Evolutionary conservation across 2,113 vertebrate genomes (phyloP).

Genomic region (Edolisoma coerulescens): DNA sequence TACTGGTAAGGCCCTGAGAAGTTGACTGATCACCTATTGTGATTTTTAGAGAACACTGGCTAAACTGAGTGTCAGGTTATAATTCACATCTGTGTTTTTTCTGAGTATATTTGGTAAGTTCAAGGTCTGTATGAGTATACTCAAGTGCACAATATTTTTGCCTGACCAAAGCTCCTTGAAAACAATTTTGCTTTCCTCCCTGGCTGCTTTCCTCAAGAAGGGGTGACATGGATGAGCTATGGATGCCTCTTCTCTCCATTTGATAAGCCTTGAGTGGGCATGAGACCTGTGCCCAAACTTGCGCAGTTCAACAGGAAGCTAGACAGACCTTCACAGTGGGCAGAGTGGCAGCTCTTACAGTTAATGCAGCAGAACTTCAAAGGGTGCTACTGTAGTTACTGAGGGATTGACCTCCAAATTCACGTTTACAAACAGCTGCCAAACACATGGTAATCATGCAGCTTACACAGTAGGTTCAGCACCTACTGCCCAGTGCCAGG

Average conservation of each 20-base stretch:
- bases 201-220: background rate
- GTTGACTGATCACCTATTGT: fast-evolving
- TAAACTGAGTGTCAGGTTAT: background rate
- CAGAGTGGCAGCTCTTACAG: background rate
- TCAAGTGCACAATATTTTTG: background rate
- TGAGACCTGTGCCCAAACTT: fast-evolving
- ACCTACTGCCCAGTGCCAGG: background rate
- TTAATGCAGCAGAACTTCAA: background rate
- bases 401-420: background rate
- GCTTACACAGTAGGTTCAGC: background rate
- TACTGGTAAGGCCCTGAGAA: background rate
- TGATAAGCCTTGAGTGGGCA: background rate
- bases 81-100: background rate
- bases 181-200: background rate
- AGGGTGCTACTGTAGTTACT: background rate
- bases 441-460: background rate
- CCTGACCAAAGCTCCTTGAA: fast-evolving
- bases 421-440: background rate
- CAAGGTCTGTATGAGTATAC: background rate
- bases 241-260: too few species aligned
- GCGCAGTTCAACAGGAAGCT: background rate
- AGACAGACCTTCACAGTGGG: background rate
- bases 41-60: background rate
- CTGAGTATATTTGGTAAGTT: background rate
- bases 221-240: fast-evolving